Base-by-base conservation (phyloP, 1,140 invertebrate genomes). In the Drosophila erecta region DNA sequence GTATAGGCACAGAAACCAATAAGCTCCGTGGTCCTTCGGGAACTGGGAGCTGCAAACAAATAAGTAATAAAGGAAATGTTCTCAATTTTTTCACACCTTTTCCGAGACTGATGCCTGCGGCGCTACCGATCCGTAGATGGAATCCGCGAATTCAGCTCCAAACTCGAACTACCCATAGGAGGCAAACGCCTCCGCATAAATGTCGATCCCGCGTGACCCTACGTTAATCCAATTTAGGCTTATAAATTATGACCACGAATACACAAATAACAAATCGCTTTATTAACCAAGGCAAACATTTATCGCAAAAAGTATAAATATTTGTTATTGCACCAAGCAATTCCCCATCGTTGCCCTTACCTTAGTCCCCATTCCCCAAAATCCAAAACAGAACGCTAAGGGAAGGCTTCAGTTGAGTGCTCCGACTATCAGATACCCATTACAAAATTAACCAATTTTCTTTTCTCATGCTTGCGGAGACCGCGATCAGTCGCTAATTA, bases 291-390 rank as follows among this genome's bases (percentile, higher is more conserved):
- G 79, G 84, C 84, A 89, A 89, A 89, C 84, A 89, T 89, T 89
- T 89, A 89, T 89, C 84, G 85, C 84, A 80, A 90, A 89, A 84
- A 89, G 84, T 89, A 89, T 89, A 89, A 89, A 89, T 89, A 89
- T 89, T 89, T 89, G 84, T 89, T 89, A 89, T 89, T 89, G 84
- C 84, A 84, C 89, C 84, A 89, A 76, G 80, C 76, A 15, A 57
- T 70, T 50, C 47, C 15, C 64, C 4, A 30, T 30, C 30, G 30
- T 30, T 10, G 30, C 30, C 30, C 30, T 30, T 4, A 14, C 37
- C 35, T 38, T 14, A 38, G 10, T 14, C 20, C 30, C 24, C 24
- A 46, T 14, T 37, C n/a, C 5, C n/a, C 14, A 4, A 24, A 43
- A 17, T 15, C 8, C 27, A 44, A 22, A 59, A 33, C 43, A 35